Evolutionary conservation across 2,888 invertebrate species (phyloP), one percentile per base, ranked within the genome.

Genomic region (Lithosia quadra): DNA sequence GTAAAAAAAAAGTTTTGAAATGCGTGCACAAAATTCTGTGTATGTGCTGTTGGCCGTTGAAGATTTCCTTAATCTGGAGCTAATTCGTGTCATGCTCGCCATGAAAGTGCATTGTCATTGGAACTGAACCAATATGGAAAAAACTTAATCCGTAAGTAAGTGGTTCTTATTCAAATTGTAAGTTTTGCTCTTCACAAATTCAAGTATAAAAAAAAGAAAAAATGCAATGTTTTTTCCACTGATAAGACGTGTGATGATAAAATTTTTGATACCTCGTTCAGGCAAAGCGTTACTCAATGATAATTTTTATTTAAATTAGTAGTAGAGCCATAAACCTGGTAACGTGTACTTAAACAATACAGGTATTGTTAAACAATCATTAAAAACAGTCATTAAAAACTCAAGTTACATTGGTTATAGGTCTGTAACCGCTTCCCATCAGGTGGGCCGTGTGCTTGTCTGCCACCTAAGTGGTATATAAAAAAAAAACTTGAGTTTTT

Each of bases 91-190:
- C 49, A 49, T n/a, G n/a, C 49, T 49, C n/a, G n/a, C 49, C 18
- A 49, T 49, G n/a, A 49, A 43, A n/a, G n/a, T 49, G 49, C 49
- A 49, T 49, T 49, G 49, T 49, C 49, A 49, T 49, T n/a, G 18
- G 18, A 49, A 9, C n/a, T n/a, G 49, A 49, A 49, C 49, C n/a
- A 49, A 49, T 9, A 18, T 43, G 43, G 39, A 43, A 43, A 43
- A 5, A 49, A 7, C n/a, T 9, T 18, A 49, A 18, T 49, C 9
- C n/a, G 8, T 49, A 49, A n/a, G 49, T 49, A 49, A 49, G n/a
- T 49, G 49, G 18, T 49, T n/a, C 5, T 49, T 2, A n/a, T 49
- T n/a, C n/a, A n/a, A n/a, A 15, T 43, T 43, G 49, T 5, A 49
- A 49, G 8, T 1, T 49, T 49, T n/a, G 49, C 18, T 7, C 36